Percentiles rank a stretch among this genome's conserved stretches.
Evolutionary conservation across 2,113 vertebrate genomes (phyloP).

Genomic region (Excalfactoria chinensis): DNA sequence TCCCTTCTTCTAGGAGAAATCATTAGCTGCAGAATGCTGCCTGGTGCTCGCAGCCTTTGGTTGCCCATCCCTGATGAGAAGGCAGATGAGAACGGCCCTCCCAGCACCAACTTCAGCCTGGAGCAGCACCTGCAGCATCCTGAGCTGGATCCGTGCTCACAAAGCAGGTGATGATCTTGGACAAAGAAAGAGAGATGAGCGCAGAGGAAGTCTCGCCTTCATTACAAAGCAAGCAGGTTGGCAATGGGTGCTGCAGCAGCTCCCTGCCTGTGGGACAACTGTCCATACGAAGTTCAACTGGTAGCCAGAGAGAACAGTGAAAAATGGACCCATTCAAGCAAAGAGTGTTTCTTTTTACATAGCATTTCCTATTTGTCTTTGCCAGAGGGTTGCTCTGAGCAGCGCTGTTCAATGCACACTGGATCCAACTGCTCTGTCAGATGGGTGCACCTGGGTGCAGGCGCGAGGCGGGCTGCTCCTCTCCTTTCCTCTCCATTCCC

Average conservation of each 20-base stretch:
- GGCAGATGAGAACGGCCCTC: neutral
- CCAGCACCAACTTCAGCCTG: neutral
- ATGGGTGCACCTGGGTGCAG: neutral
- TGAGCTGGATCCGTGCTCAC: neutral
- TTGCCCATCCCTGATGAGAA: neutral
- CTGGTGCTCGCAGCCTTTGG: neutral
- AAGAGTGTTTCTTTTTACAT: neutral
- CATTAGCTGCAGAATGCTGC: neutral
- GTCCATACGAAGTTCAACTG: neutral
- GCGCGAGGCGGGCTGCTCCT: neutral
- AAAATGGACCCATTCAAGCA: neutral
- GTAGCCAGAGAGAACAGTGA: neutral
- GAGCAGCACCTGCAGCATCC: neutral
- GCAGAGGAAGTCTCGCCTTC: neutral
- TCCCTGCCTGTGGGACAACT: neutral
- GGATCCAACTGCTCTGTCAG: neutral
- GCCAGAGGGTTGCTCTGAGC: neutral
- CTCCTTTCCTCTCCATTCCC: conserved; percentile 22
- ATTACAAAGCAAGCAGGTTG: neutral
- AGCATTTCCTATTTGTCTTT: neutral
- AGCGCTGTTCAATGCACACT: neutral
- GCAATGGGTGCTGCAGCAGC: neutral
- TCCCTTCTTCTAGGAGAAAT: rapidly evolving
- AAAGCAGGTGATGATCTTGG: neutral
- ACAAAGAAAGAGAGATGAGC: neutral